phyloP scores from a whole-genome alignment of 2,797 vertebrate genomes.

The Sebastes minor region DNA sequence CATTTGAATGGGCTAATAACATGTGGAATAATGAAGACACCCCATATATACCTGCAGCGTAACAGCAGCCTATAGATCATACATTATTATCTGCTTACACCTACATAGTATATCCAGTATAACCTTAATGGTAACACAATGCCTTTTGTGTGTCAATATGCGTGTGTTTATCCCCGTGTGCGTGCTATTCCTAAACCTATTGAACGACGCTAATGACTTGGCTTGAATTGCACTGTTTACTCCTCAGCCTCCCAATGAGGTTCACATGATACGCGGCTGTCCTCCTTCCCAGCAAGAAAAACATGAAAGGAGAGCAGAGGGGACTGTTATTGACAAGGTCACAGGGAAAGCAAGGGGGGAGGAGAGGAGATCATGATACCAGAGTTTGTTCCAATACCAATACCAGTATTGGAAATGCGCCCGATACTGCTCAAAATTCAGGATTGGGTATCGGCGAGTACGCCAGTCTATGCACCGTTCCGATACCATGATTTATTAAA shows the following conservation, averaged over 20 bases:
- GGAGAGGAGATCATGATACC: background rate
- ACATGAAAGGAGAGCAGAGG: conserved; percentile 28
- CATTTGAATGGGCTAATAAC: background rate
- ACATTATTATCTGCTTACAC: background rate
- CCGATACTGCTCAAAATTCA: too few relatives aligned
- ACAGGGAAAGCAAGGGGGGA: conserved; percentile 1
- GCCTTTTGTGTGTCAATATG: conserved; percentile 19
- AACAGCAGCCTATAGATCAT: background rate
- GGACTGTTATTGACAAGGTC: conserved; percentile 59
- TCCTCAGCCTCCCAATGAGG: conserved; percentile 21
- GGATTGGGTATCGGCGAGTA: too few relatives aligned
- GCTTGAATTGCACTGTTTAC: conserved; percentile 60
- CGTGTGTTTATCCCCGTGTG: conserved; percentile 10
- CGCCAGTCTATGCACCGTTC: too few relatives aligned
- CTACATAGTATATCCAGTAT: conserved; percentile 15
- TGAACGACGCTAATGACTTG: conserved; percentile 63
- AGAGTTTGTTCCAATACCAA: too few relatives aligned
- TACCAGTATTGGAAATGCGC: too few relatives aligned
- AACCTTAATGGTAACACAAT: conserved; percentile 28
- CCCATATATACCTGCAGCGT: background rate
- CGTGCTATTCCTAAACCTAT: conserved; percentile 45
- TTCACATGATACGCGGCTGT: conserved; percentile 42
- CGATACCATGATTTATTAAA: too few relatives aligned
- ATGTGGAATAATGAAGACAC: background rate
- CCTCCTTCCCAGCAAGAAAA: conserved; percentile 28